Evolutionary conservation across 2,113 vertebrate species (phyloP).

Genomic region (Toxostoma redivivum): DNA sequence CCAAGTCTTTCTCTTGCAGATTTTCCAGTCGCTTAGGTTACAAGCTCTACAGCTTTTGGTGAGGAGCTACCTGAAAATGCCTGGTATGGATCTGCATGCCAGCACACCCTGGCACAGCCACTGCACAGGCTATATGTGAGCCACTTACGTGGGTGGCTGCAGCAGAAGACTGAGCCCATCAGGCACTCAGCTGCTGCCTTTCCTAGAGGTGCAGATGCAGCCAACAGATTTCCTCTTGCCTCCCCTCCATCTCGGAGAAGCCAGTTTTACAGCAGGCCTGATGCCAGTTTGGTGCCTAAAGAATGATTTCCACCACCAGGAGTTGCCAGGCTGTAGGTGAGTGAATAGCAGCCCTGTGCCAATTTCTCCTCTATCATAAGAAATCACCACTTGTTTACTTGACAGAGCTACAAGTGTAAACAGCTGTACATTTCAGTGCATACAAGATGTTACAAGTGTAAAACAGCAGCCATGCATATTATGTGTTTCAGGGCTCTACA

Average conservation of each 20-base stretch:
- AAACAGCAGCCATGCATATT: slow-evolving; percentile 44
- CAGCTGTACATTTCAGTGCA: slow-evolving; percentile 49
- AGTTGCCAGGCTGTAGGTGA: slow-evolving; percentile 29
- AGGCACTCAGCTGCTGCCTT: background rate
- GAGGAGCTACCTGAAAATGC: background rate
- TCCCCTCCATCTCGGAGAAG: background rate
- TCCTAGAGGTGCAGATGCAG: background rate
- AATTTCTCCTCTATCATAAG: slow-evolving; percentile 44
- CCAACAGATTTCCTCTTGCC: background rate
- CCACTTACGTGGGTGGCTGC: background rate
- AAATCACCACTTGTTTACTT: slow-evolving; percentile 54
- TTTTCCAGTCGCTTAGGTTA: background rate
- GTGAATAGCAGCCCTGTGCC: background rate
- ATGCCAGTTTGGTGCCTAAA: background rate
- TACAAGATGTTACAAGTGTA: slow-evolving; percentile 61
- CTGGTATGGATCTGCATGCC: rapidly evolving
- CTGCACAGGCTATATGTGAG: background rate
- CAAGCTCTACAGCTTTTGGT: background rate
- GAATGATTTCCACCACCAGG: slow-evolving; percentile 42
- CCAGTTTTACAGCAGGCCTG: background rate
- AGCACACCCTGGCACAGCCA: background rate
- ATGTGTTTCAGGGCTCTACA: slow-evolving; percentile 21
- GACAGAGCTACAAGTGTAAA: slow-evolving; percentile 64
- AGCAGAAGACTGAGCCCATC: background rate
- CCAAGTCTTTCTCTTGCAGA: background rate